A percentile compares a stretch with the other conserved stretches of the same genome.
Evolutionary conservation across 30 jellyfish, hydroid and myxozoan genomes (phyloP).

Genomic region (Hydractinia symbiolongicarpus): DNA sequence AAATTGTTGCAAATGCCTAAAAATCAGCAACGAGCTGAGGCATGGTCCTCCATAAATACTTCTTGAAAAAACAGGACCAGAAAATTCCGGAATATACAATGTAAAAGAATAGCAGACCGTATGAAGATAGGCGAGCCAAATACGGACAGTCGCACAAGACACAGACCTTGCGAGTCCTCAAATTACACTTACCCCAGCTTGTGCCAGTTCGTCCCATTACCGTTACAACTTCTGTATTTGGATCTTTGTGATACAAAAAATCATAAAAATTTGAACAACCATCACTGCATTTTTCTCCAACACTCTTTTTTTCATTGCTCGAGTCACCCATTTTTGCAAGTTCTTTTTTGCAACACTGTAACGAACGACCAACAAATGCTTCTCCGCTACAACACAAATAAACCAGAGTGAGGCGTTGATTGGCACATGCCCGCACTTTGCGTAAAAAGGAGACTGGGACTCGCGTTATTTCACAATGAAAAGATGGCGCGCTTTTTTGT

Average conservation of each 20-base stretch:
- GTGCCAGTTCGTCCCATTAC: constrained; percentile 87
- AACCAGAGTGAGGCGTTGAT: constrained; percentile 32
- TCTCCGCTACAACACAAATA: constrained; percentile 4
- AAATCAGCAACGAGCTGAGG: neutral
- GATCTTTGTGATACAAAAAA: constrained; percentile 68
- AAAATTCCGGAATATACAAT: neutral
- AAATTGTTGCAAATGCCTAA: neutral
- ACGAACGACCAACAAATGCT: constrained; percentile 20
- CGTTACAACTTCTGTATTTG: constrained; percentile 41
- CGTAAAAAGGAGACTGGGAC: constrained; percentile 10
- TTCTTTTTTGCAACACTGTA: constrained; percentile 2
- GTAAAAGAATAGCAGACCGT: neutral
- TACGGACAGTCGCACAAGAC: neutral
- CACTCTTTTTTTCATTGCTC: constrained; percentile 25
- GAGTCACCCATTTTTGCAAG: constrained; percentile 43
- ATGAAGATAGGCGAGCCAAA: neutral
- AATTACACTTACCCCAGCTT: constrained; percentile 84
- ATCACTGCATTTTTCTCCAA: constrained; percentile 46
- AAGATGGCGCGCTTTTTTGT: constrained; percentile 19
- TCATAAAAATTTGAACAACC: constrained; percentile 69
- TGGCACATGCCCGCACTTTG: constrained; percentile 22
- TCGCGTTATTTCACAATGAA: constrained; percentile 10
- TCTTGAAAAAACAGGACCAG: neutral
- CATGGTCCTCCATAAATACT: neutral
- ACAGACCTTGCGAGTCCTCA: neutral